Conservation (phyloP, 2,113 vertebrate species). For the Rutilus rutilus region DNA sequence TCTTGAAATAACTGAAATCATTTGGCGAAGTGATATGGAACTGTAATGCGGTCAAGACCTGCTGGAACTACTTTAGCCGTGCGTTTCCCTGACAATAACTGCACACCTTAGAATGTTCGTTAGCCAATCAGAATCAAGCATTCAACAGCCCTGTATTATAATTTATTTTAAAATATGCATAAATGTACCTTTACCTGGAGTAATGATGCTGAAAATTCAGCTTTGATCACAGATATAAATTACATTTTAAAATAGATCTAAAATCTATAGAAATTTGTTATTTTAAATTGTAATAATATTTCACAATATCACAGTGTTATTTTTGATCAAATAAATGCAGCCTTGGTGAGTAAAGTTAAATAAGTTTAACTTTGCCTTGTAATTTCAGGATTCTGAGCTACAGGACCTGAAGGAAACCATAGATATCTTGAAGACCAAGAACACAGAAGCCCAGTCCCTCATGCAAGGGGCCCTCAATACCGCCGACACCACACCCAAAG, state of each 20-base stretch:
- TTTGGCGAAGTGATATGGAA: too few species aligned
- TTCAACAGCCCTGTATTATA: too few species aligned
- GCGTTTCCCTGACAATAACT: too few species aligned
- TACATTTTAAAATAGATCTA: background rate
- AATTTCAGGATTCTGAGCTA: constrained; percentile 86
- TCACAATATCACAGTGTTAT: background rate
- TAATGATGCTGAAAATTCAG: too few species aligned
- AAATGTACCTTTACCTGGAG: too few species aligned
- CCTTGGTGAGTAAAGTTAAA: background rate
- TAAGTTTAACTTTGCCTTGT: background rate
- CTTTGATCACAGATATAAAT: background rate
- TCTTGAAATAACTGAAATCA: too few species aligned
- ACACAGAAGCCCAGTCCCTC: constrained; percentile 90
- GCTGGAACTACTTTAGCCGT: too few species aligned
- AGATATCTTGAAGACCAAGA: constrained; percentile 90
- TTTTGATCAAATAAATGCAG: background rate
- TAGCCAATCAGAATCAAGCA: too few species aligned
- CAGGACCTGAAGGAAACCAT: constrained; percentile 92
- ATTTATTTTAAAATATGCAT: too few species aligned
- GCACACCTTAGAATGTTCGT: too few species aligned
- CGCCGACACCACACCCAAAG: constrained; percentile 86
- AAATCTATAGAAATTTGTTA: background rate
- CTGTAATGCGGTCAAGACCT: too few species aligned
- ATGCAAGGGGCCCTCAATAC: constrained; percentile 89
- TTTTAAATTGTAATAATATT: background rate